Conservation (phyloP, 2,888 invertebrate genomes). For the Atherix ibis region DNA sequence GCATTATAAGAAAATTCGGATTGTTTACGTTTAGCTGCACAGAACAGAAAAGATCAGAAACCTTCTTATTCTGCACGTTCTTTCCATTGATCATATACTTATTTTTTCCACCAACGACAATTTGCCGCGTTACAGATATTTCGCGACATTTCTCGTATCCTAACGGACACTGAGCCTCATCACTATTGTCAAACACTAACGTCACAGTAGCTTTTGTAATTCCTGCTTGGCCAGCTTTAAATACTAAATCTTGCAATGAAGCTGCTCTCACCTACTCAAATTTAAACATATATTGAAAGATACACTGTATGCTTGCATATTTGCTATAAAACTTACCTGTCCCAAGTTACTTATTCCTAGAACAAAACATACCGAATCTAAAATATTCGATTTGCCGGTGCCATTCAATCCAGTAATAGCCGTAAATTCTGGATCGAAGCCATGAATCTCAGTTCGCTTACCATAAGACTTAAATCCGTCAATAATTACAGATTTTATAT, state of each 20-base stretch:
- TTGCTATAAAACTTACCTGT: conserved; percentile 49
- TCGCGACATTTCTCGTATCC: conserved; percentile 85
- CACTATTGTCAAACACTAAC: conserved; percentile 84
- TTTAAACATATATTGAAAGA: neutral
- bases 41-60: conserved; percentile 89
- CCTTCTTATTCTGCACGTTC: conserved; percentile 75
- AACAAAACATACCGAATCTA: conserved; percentile 96
- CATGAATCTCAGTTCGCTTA: conserved; percentile 74
- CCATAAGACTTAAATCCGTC: conserved; percentile 99
- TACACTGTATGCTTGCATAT: neutral
- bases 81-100: conserved; percentile 90
- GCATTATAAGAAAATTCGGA: conserved; percentile 99
- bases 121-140: conserved; percentile 83
- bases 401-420: conserved; percentile 98
- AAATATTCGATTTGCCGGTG: conserved; percentile 92
- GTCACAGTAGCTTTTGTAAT: conserved; percentile 91
- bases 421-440: conserved; percentile 90
- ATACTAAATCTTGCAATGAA: conserved; percentile 88
- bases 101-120: conserved; percentile 68
- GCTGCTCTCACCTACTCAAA: conserved; percentile 66
- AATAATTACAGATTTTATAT: conserved; percentile 77
- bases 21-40: conserved; percentile 97
- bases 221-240: conserved; percentile 93
- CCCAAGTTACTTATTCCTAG: conserved; percentile 85
- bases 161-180: conserved; percentile 65